phyloP scores from a whole-genome alignment of 2,797 vertebrate species.

The Takifugu ocellatus region DNA sequence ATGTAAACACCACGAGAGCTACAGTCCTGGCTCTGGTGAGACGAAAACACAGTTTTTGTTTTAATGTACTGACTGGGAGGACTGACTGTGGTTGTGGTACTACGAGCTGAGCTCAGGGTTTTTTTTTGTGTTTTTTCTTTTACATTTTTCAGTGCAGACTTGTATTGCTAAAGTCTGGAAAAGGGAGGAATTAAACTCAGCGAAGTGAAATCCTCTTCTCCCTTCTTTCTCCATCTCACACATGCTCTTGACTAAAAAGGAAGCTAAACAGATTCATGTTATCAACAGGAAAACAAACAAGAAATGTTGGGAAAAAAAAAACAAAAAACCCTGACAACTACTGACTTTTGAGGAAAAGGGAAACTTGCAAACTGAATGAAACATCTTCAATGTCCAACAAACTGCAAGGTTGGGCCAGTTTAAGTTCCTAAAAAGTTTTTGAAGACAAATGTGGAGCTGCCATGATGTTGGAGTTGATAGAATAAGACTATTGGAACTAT shows the following conservation, averaged over 20 bases:
- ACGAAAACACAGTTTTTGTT: constrained; percentile 16
- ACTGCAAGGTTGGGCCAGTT: constrained; percentile 20
- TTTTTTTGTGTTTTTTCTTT: neutral
- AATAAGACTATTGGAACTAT: constrained; percentile 26
- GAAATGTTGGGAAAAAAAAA: constrained; percentile 28
- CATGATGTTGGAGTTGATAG: constrained; percentile 22
- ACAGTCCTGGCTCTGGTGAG: constrained; percentile 59
- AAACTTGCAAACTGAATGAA: constrained; percentile 34
- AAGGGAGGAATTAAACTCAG: constrained; percentile 44
- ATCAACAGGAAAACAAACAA: constrained; percentile 58
- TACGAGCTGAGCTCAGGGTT: constrained; percentile 37
- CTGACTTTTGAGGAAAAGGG: constrained; percentile 3
- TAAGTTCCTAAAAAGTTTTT: constrained; percentile 32
- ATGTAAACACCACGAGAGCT: constrained; percentile 53
- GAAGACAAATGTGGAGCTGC: constrained; percentile 26
- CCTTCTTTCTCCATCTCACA: constrained; percentile 40
- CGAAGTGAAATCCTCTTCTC: constrained; percentile 30
- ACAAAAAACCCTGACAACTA: constrained; percentile 8
- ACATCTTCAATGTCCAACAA: constrained; percentile 43
- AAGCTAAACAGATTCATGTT: constrained; percentile 70
- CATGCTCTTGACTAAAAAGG: constrained; percentile 70
- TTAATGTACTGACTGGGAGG: constrained; percentile 33
- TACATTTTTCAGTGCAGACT: constrained; percentile 75
- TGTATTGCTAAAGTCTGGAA: constrained; percentile 66
- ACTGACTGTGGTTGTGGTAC: constrained; percentile 49